A percentile compares a stretch with the other conserved stretches of the same genome.
Conservation (phyloP, 2,888 invertebrate genomes). For the Dynastes tityus region DNA sequence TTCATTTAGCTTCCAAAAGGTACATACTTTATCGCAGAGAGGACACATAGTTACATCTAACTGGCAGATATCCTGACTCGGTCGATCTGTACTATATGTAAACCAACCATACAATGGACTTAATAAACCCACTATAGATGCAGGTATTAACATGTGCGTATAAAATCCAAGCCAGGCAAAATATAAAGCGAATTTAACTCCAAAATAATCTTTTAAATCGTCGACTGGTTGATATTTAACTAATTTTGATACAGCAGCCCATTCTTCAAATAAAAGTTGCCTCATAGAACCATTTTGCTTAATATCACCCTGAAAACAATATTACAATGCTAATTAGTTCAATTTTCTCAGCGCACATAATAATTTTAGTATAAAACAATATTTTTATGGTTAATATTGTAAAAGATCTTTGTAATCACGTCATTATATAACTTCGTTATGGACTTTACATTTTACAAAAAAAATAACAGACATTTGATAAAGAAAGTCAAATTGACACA, state of each 20-base stretch:
- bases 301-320: slow-evolving; percentile 72
- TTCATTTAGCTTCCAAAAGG: slow-evolving; percentile 81
- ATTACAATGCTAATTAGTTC: too few species aligned
- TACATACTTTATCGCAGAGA: slow-evolving; percentile 82
- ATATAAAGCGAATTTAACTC: slow-evolving; percentile 84
- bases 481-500: too few species aligned
- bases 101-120: slow-evolving; percentile 77
- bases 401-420: too few species aligned
- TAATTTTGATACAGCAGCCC: slow-evolving; percentile 81
- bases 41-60: slow-evolving; percentile 85
- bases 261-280: slow-evolving; percentile 77
- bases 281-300: slow-evolving; percentile 71
- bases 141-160: slow-evolving; percentile 86
- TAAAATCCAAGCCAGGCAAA: slow-evolving; percentile 92
- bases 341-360: too few species aligned
- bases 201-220: slow-evolving; percentile 84
- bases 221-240: slow-evolving; percentile 84
- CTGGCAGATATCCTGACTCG: slow-evolving; percentile 76
- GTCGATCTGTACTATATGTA: slow-evolving; percentile 70
- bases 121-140: slow-evolving; percentile 78
- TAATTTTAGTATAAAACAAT: too few species aligned
- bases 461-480: too few species aligned
- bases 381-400: too few species aligned
- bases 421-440: too few species aligned
- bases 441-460: too few species aligned